These are phyloP conservation scores for Euglossa dilemma DNA, from an alignment of 1,140 invertebrate genomes.

Conservation along the genomic window DNA sequence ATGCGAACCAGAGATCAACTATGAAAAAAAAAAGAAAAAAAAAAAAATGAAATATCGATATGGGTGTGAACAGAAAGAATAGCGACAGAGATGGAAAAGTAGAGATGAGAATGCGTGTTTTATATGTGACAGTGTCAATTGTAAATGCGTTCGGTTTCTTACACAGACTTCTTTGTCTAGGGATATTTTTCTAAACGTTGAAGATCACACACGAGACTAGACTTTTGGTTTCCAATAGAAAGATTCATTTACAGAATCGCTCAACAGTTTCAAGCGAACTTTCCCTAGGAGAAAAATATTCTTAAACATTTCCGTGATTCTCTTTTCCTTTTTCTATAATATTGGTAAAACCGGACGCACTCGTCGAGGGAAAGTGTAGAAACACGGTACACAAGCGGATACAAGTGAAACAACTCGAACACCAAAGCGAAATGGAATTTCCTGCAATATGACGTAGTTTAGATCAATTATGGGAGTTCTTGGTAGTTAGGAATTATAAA, in stretches of 20 bases:
- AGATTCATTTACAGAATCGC: background rate
- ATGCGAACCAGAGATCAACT: constrained; percentile 57
- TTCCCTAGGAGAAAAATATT: background rate
- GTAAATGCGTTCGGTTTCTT: constrained; percentile 58
- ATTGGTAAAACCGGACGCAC: constrained; percentile 39
- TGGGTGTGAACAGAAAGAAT: background rate
- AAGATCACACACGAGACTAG: background rate
- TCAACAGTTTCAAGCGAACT: background rate
- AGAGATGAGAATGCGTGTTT: constrained; percentile 32
- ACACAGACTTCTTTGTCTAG: background rate
- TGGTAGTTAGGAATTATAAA: constrained; percentile 8
- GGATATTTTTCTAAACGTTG: background rate
- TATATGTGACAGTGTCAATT: constrained; percentile 60
- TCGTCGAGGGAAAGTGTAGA: constrained; percentile 50
- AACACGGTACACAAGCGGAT: constrained; percentile 22
- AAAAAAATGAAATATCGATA: constrained; percentile 16
- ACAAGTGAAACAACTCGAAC: constrained; percentile 48
- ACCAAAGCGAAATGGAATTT: constrained; percentile 52
- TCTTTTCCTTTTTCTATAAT: background rate
- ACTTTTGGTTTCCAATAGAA: background rate
- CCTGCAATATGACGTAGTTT: constrained; percentile 52
- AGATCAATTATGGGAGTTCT: constrained; percentile 35
- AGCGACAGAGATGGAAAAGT: background rate
- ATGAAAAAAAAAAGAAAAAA: background rate
- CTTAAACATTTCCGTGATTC: background rate